These are phyloP conservation scores for Prionchulus punctatus DNA, from an alignment of 2,888 invertebrate species.

Conservation along the genomic window DNA sequence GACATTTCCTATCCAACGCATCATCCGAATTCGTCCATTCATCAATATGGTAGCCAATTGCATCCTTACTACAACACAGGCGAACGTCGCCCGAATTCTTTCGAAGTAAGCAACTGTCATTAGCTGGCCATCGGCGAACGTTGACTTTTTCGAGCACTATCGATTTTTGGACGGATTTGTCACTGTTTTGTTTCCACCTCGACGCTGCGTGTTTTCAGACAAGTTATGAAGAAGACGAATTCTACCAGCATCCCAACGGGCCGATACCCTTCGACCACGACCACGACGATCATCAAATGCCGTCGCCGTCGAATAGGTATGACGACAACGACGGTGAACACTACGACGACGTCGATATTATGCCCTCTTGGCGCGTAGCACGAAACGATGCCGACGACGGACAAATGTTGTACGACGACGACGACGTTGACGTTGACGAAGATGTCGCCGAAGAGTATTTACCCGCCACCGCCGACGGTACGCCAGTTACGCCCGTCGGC, in stretches of 20 bases:
- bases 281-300: background rate
- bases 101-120: too few species aligned
- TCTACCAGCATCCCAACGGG: constrained; percentile 1
- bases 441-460: too few species aligned
- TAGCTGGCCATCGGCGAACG: too few species aligned
- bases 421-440: background rate
- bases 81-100: too few species aligned
- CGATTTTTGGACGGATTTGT: too few species aligned
- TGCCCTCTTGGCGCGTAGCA: background rate
- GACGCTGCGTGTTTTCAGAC: background rate
- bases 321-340: too few species aligned
- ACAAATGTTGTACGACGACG: constrained; percentile 10
- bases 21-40: constrained; percentile 75
- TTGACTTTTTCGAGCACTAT: too few species aligned
- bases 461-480: too few species aligned
- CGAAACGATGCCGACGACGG: constrained; percentile 35
- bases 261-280: background rate
- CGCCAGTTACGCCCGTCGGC: constrained; percentile 16
- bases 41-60: constrained; percentile 45
- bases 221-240: constrained; percentile 10
- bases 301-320: background rate
- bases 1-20: constrained; percentile 71
- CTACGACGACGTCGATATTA: background rate
- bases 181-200: too few species aligned
- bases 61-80: constrained; percentile 18